Conservation (phyloP, 2,113 vertebrate genomes). For the Atrichornis clamosus region DNA sequence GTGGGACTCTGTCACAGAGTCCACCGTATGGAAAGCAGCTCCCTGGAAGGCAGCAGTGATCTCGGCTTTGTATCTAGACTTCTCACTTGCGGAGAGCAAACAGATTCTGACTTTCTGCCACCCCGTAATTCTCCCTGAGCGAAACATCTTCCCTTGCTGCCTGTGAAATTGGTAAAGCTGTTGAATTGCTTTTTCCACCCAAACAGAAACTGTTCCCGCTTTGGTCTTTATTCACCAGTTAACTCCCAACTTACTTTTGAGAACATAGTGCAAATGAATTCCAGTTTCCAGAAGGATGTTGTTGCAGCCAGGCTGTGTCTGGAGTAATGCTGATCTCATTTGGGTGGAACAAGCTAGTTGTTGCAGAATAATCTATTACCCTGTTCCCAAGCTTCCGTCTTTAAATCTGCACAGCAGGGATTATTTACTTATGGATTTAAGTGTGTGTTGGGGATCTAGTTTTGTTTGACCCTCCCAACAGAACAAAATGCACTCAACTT, state of each 20-base stretch:
- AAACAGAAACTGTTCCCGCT: background rate
- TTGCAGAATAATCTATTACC: background rate
- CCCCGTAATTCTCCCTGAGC: background rate
- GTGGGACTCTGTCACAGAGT: background rate
- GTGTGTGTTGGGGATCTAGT: background rate
- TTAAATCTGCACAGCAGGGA: background rate
- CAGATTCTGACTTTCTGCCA: background rate
- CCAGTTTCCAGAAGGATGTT: background rate
- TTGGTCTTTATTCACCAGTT: background rate
- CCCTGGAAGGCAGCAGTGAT: background rate
- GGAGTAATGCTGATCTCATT: slow-evolving; percentile 15
- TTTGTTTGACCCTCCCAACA: background rate
- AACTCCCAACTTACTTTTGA: background rate
- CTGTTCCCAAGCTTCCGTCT: slow-evolving; percentile 2
- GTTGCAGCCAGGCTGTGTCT: background rate
- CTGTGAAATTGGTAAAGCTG: background rate
- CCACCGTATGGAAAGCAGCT: background rate
- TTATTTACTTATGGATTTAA: slow-evolving; percentile 50
- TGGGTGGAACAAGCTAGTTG: slow-evolving; percentile 30
- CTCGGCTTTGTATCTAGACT: background rate
- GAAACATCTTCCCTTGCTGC: background rate
- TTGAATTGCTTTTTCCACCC: background rate
- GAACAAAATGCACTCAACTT: background rate
- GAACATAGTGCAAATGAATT: background rate
- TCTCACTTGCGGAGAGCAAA: background rate